Percentiles rank a stretch among this genome's conserved stretches.
phyloP scores from a whole-genome alignment of 1,140 invertebrate species.

The Helicorthomorpha holstii region DNA sequence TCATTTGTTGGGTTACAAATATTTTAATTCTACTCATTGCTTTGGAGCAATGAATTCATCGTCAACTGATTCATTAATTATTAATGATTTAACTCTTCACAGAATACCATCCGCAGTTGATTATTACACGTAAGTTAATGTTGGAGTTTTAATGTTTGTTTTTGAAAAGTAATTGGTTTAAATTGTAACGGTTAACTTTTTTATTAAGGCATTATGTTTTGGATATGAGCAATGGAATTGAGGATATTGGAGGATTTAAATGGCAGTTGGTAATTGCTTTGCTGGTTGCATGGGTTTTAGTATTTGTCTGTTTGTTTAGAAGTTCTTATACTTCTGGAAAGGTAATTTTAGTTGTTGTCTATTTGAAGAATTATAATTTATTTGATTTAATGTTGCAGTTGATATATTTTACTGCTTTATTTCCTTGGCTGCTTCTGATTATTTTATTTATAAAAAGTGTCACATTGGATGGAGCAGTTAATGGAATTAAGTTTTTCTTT shows the following conservation, averaged over 20 bases:
- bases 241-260: conserved; percentile 56
- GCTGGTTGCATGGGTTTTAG: conserved; percentile 69
- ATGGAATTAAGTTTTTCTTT: conserved; percentile 66
- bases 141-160: not conserved
- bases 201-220: conserved; percentile 48
- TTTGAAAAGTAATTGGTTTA: not conserved
- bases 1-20: not conserved
- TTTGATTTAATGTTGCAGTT: too few species aligned
- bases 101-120: not conserved
- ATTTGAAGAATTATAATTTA: too few species aligned
- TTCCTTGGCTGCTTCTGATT: conserved; percentile 63
- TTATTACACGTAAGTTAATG: not conserved
- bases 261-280: conserved; percentile 75
- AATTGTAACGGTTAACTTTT: not conserved
- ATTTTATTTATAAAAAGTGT: conserved; percentile 59
- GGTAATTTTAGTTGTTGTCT: conserved; percentile 5
- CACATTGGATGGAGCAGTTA: conserved; percentile 59
- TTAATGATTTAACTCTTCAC: too few species aligned
- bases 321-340: conserved; percentile 39
- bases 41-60: not conserved
- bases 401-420: conserved; percentile 69
- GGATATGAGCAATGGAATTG: conserved; percentile 62
- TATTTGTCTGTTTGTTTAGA: conserved; percentile 86
- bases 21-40: not conserved
- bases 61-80: not conserved